A percentile compares a stretch with the other conserved stretches of the same genome.
These are phyloP conservation scores for Lingula anatina DNA, from an alignment of 2,888 invertebrate genomes.

Conservation along the genomic window DNA sequence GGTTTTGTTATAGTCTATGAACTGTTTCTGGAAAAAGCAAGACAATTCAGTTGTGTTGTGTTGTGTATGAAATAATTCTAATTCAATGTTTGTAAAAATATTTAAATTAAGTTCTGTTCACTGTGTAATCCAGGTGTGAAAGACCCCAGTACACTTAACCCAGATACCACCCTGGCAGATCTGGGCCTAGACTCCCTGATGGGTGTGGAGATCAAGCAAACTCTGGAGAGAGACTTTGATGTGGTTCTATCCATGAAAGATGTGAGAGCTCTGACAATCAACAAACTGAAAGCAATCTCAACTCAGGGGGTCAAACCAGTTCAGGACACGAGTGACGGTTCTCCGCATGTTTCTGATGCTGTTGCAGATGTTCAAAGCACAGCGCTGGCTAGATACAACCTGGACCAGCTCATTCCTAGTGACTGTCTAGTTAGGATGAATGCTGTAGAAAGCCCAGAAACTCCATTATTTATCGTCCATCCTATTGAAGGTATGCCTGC, in stretches of 20 bases:
- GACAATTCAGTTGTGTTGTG: too few species aligned
- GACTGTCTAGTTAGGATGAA: slow-evolving; percentile 63
- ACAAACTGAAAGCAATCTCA: slow-evolving; percentile 19
- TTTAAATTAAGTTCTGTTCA: neutral
- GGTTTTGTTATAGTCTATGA: too few species aligned
- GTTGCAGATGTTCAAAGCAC: slow-evolving; percentile 6
- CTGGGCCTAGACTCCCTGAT: slow-evolving; percentile 97
- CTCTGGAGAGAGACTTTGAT: slow-evolving; percentile 87
- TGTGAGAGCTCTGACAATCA: slow-evolving; percentile 62
- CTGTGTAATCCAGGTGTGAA: slow-evolving; percentile 66
- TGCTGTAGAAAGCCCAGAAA: slow-evolving; percentile 9
- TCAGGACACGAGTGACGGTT: neutral
- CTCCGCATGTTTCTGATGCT: neutral
- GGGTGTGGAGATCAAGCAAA: slow-evolving; percentile 98
- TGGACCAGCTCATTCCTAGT: slow-evolving; percentile 64
- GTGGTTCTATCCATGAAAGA: slow-evolving; percentile 85
- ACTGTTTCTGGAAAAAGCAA: too few species aligned
- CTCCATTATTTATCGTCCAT: slow-evolving; percentile 44
- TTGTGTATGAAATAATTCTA: too few species aligned
- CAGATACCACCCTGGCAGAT: slow-evolving; percentile 78
- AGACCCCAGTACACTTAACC: slow-evolving; percentile 73
- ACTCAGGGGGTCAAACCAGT: neutral
- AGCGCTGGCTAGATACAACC: slow-evolving; percentile 23
- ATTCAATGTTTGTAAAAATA: too few species aligned
- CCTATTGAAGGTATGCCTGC: slow-evolving; percentile 52